A percentile compares a stretch with the other conserved stretches of the same genome.
Evolutionary conservation across 1,140 invertebrate species (phyloP).

Genomic region (Drosophila subobscura): DNA sequence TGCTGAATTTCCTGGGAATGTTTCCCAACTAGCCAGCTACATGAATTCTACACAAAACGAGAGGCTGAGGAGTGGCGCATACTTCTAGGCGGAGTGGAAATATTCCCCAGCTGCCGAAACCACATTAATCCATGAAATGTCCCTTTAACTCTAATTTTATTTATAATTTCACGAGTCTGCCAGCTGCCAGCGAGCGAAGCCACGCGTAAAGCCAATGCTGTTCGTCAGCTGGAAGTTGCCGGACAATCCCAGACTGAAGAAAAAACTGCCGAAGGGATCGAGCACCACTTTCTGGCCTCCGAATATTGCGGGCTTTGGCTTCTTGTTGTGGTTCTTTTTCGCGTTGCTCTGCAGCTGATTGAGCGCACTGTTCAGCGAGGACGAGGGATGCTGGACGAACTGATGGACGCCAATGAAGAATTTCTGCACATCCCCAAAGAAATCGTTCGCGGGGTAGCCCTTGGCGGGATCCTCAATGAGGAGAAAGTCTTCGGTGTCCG

Average conservation of each 20-base stretch:
- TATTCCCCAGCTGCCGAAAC: neutral
- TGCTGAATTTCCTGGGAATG: too few species aligned
- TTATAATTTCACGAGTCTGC: too few species aligned
- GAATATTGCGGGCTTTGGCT: conserved; percentile 20
- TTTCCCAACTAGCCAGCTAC: too few species aligned
- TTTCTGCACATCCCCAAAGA: conserved; percentile 36
- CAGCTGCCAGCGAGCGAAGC: too few species aligned
- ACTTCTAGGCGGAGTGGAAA: neutral
- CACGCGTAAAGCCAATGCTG: conserved; percentile 16
- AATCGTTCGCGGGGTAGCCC: neutral
- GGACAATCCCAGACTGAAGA: conserved; percentile 49
- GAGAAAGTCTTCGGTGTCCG: neutral
- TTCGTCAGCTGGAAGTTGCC: conserved; percentile 55
- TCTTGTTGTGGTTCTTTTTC: conserved; percentile 51
- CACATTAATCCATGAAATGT: too few species aligned
- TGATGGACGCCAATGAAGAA: conserved; percentile 26
- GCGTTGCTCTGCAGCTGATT: conserved; percentile 3
- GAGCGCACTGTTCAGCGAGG: conserved; percentile 20
- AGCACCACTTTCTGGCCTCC: conserved; percentile 29
- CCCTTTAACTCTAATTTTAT: neutral
- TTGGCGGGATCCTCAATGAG: conserved; percentile 22
- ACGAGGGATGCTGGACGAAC: conserved; percentile 23
- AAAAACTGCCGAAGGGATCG: conserved; percentile 56
- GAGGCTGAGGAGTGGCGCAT: too few species aligned
- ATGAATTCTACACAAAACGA: too few species aligned